Percentiles rank a stretch among this genome's conserved stretches.
Evolutionary conservation across 2,797 vertebrate species (phyloP).

Genomic region (Arnoldichthys spilopterus): DNA sequence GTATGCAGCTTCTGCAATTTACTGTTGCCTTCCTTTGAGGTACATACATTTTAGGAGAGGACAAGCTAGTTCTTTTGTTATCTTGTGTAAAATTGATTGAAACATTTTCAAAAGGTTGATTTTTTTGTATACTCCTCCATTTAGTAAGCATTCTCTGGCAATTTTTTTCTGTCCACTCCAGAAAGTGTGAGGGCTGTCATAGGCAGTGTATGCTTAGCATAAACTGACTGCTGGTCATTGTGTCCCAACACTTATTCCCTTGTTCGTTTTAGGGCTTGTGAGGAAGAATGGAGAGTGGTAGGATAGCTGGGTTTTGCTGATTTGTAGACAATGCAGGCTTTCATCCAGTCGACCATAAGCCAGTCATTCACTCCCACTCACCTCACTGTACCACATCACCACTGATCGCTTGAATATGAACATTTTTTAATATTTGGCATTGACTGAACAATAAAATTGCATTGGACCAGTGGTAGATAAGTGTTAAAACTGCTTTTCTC

Average conservation of each 20-base stretch:
- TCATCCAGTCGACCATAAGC: conserved; percentile 17
- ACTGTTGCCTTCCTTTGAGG: too few species aligned
- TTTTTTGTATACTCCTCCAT: background rate
- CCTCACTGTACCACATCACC: conserved; percentile 1
- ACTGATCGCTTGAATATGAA: background rate
- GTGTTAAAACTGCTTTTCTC: background rate
- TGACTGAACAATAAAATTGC: background rate
- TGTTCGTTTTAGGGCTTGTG: conserved; percentile 56
- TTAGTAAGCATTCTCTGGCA: background rate
- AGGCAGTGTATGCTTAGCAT: conserved; percentile 26
- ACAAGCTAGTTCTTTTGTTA: too few species aligned
- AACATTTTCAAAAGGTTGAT: background rate
- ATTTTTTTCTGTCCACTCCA: background rate
- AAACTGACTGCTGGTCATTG: conserved; percentile 63
- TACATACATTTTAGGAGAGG: too few species aligned
- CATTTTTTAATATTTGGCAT: background rate
- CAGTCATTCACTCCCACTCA: conserved; percentile 16
- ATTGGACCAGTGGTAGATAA: background rate
- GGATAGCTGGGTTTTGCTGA: conserved; percentile 28
- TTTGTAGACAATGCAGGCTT: conserved; percentile 52
- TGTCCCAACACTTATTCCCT: conserved; percentile 61
- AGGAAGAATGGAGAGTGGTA: conserved; percentile 43
- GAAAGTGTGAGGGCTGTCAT: background rate
- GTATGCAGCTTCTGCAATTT: background rate
- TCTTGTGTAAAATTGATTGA: too few species aligned